Conservation (phyloP, 1,140 invertebrate species). For the Drosophila repletoides region DNA sequence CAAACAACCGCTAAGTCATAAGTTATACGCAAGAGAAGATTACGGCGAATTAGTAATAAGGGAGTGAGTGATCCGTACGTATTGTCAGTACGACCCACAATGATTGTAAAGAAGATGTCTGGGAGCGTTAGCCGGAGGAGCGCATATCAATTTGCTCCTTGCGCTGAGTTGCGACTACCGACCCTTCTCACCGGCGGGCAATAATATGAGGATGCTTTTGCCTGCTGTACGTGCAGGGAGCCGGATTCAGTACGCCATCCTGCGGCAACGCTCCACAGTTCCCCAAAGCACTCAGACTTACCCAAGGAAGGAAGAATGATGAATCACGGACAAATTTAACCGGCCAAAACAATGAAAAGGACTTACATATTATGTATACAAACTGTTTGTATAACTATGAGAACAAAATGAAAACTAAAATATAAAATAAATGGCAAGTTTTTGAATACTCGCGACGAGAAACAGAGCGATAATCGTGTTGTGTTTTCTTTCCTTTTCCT, state of each 20-base stretch:
- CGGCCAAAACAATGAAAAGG: conserved; percentile 25
- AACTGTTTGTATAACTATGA: conserved; percentile 51
- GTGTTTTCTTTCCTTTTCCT: neutral
- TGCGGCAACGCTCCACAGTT: conserved; percentile 21
- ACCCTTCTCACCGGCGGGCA: conserved; percentile 20
- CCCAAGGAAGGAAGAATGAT: conserved; percentile 5
- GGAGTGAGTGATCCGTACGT: conserved; percentile 19
- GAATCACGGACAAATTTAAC: conserved; percentile 29
- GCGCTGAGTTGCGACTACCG: neutral
- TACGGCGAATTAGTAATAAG: neutral
- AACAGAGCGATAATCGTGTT: conserved; percentile 18
- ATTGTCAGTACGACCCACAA: conserved; percentile 38
- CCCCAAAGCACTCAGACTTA: conserved; percentile 51
- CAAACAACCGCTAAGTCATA: conserved; percentile 53
- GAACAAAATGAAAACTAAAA: conserved; percentile 32
- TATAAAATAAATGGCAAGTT: conserved; percentile 69
- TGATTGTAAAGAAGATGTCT: conserved; percentile 4
- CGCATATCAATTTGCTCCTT: neutral
- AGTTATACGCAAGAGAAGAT: conserved; percentile 24
- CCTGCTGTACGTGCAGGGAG: conserved; percentile 33
- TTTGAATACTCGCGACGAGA: conserved; percentile 74
- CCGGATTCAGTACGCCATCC: conserved; percentile 39
- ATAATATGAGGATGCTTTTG: conserved; percentile 72
- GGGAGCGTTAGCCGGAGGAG: neutral
- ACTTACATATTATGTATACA: conserved; percentile 35